Conservation (phyloP, 1,140 invertebrate species). For the Heliconius nattereri region DNA sequence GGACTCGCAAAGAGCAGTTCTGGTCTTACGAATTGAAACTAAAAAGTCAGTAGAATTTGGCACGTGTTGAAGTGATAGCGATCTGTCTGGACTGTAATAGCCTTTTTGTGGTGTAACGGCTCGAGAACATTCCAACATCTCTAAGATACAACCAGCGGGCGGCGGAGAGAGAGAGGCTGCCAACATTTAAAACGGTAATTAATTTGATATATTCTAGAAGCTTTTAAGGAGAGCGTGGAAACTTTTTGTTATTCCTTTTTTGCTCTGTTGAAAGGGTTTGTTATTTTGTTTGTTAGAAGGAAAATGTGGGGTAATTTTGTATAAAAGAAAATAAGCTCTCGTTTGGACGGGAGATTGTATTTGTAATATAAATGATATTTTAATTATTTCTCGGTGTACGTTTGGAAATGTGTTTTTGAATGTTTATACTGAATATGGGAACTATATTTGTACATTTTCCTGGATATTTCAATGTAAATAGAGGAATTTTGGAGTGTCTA, state of each 20-base stretch:
- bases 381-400: background rate
- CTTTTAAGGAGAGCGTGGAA: constrained; percentile 25
- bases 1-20: constrained; percentile 25
- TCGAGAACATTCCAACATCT: constrained; percentile 33
- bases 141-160: constrained; percentile 14
- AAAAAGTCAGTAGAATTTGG: constrained; percentile 39
- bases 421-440: background rate
- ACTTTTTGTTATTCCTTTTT: constrained; percentile 19
- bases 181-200: constrained; percentile 34
- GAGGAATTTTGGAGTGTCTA: background rate
- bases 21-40: constrained; percentile 34
- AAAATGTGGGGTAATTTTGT: constrained; percentile 11
- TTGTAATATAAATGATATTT: constrained; percentile 9
- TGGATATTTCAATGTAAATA: background rate
- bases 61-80: constrained; percentile 39
- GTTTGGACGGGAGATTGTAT: background rate
- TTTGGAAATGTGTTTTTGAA: background rate
- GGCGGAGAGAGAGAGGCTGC: background rate
- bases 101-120: constrained; percentile 38
- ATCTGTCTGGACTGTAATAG: constrained; percentile 36
- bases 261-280: constrained; percentile 11
- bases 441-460: background rate
- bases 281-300: constrained; percentile 16
- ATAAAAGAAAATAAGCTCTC: constrained; percentile 9
- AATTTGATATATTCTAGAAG: constrained; percentile 32